A percentile compares a stretch with the other conserved stretches of the same genome.
These are phyloP conservation scores for Coelinius sp. DNA, from an alignment of 2,888 invertebrate species.

Conservation along the genomic window DNA sequence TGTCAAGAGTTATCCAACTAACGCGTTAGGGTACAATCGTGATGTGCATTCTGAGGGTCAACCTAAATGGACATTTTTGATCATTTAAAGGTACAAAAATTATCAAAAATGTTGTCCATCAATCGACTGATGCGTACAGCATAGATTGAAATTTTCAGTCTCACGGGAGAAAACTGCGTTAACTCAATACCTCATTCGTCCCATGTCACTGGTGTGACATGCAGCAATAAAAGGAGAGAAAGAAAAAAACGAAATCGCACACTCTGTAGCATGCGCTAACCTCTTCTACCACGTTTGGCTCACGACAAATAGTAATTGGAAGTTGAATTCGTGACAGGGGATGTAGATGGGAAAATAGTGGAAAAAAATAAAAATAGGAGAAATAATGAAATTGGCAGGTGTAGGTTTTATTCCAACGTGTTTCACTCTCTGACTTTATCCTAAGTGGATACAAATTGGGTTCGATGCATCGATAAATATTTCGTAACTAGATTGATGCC, in stretches of 20 bases:
- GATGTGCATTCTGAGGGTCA: constrained; percentile 2
- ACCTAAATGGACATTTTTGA: constrained; percentile 38
- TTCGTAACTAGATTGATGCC: constrained; percentile 38
- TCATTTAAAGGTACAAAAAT: too few relatives aligned
- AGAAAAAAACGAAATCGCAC: constrained; percentile 16
- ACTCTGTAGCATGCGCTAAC: not conserved
- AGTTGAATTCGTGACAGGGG: constrained; percentile 30
- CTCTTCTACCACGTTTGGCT: not conserved
- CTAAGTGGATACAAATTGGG: constrained; percentile 16
- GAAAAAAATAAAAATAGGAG: constrained; percentile 24
- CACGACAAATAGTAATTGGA: constrained; percentile 51
- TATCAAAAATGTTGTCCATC: constrained; percentile 5
- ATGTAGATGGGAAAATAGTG: constrained; percentile 25
- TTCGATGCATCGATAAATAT: constrained; percentile 36
- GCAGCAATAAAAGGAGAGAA: not conserved
- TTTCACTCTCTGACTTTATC: constrained; percentile 38
- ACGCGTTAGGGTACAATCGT: constrained; percentile 7
- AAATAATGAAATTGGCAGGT: constrained; percentile 31
- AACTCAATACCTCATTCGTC: constrained; percentile 41
- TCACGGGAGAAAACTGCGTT: constrained; percentile 50
- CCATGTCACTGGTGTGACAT: constrained; percentile 18
- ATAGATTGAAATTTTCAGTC: constrained; percentile 46
- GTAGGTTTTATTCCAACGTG: constrained; percentile 11
- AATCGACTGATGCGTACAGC: not conserved
- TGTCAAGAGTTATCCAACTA: constrained; percentile 37